Base-by-base conservation (phyloP, 2,888 invertebrate species). In the Unio delphinus region DNA sequence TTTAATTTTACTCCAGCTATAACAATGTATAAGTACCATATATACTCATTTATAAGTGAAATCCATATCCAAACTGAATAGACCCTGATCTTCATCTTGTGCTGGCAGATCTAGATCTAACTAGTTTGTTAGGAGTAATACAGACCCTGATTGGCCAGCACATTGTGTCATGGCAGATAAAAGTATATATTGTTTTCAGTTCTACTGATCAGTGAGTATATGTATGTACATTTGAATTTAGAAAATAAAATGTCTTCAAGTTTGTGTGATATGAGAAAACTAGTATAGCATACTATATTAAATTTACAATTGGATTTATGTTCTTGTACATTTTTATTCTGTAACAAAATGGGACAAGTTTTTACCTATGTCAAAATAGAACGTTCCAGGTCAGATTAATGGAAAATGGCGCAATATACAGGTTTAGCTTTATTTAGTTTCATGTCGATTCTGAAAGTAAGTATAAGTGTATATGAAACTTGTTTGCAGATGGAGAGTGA, bases 401-500 rank as follows among this genome's bases (percentile, higher is more conserved):
- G 20, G 11, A 58, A 56, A 34, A 34, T 34, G 34, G 34, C 7
- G 34, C 34, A 34, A 28, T n/a, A 28, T 66, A 66, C 5, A 17
- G 18, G 3, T 65, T n/a, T 65, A 30, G 54, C 4, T 55, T 0
- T n/a, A n/a, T 8, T 7, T 26, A 45, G 7, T 28, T 45, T 55
- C 0, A 6, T 17, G 56, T 55, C 4, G 30, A 30, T 28, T 8
- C 8, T n/a, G 4, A 8, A 20, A 45, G 28, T 54, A 56, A 26
- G 4, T 56, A 18, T 57, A 18, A 45, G 11, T 45, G 45, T 17
- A 7, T 17, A 45, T 45, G 15, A 45, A 11, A 45, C 15, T 62
- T 73, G 73, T 45, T 45, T 45, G 20, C 76, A 91, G 89, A 94
- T 96, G 94, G 95, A 96, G 88, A 93, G 93, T 56, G 95, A 96